These are phyloP conservation scores for Slavum lentiscoides DNA, from an alignment of 2,888 invertebrate species.

Conservation along the genomic window DNA sequence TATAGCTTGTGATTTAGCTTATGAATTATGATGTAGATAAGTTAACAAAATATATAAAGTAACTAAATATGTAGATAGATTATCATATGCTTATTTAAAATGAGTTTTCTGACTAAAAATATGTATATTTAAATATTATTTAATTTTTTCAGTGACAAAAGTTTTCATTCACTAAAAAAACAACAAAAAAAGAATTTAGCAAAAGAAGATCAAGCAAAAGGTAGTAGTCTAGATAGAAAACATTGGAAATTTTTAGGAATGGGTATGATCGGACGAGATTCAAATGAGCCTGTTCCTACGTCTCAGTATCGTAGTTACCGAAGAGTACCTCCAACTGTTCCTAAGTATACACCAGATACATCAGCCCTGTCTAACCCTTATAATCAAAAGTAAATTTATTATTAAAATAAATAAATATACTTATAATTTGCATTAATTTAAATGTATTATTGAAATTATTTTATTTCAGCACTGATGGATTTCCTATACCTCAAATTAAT, in stretches of 20 bases:
- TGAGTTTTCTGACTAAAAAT: not conserved
- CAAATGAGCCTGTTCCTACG: conserved; percentile 73
- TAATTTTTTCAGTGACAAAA: conserved; percentile 60
- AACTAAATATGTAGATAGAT: not conserved
- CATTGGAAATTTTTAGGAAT: conserved; percentile 66
- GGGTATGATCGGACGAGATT: conserved; percentile 62
- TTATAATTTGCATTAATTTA: not conserved
- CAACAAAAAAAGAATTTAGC: conserved; percentile 62
- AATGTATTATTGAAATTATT: not conserved
- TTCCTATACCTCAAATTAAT: conserved; percentile 40
- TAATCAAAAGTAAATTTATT: conserved; percentile 41
- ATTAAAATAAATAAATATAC: conserved; percentile 2
- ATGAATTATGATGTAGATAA: not conserved
- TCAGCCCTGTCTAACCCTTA: conserved; percentile 19
- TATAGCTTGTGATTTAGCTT: not conserved
- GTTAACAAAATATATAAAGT: too few relatives aligned
- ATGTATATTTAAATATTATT: not conserved
- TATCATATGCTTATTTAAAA: not conserved
- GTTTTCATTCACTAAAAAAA: conserved; percentile 76
- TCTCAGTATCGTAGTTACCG: conserved; percentile 77
- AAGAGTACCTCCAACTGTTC: conserved; percentile 64
- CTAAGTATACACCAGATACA: conserved; percentile 36
- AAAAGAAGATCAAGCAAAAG: conserved; percentile 54
- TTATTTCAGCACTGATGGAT: conserved; percentile 41
- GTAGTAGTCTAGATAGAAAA: conserved; percentile 68